Percentiles rank a stretch among this genome's conserved stretches.
These are phyloP conservation scores for Echeneis naucrates DNA, from an alignment of 2,797 vertebrate genomes.

Conservation along the genomic window DNA sequence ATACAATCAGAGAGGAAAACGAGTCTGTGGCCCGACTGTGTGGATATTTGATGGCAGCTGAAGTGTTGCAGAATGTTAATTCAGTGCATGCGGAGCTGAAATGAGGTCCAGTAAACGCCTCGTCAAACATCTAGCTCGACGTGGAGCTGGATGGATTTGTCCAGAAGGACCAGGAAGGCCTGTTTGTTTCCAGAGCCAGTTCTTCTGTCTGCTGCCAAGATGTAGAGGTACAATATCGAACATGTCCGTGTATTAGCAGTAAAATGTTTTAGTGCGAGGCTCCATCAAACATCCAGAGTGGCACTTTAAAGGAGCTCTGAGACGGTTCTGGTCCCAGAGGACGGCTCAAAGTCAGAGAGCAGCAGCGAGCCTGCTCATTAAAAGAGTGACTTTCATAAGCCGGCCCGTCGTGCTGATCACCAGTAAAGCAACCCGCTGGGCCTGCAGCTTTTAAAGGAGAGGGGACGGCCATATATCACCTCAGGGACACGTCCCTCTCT, in stretches of 20 bases:
- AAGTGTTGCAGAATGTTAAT: background rate
- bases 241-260: slow-evolving; percentile 24
- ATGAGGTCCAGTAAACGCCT: background rate
- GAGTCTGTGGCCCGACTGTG: no score
- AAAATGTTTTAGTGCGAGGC: slow-evolving; percentile 16
- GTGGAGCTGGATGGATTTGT: background rate
- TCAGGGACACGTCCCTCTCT: slow-evolving; percentile 53
- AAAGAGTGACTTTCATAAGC: slow-evolving; percentile 50
- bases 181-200: background rate
- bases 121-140: slow-evolving; percentile 15
- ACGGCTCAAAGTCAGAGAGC: slow-evolving; percentile 49
- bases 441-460: slow-evolving; percentile 44
- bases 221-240: background rate
- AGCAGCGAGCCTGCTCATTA: slow-evolving; percentile 23
- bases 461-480: slow-evolving; percentile 48
- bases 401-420: slow-evolving; percentile 38
- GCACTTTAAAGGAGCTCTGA: slow-evolving; percentile 18
- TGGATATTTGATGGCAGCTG: no score
- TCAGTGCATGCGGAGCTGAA: background rate
- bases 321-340: slow-evolving; percentile 25
- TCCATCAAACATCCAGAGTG: slow-evolving; percentile 1
- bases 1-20: no score
- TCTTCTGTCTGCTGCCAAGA: background rate
- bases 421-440: slow-evolving; percentile 51
- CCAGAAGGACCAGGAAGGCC: background rate